Percentiles rank a stretch among this genome's conserved stretches.
Conservation (phyloP, 2,113 vertebrate genomes). For the Entomyzon cyanotis region DNA sequence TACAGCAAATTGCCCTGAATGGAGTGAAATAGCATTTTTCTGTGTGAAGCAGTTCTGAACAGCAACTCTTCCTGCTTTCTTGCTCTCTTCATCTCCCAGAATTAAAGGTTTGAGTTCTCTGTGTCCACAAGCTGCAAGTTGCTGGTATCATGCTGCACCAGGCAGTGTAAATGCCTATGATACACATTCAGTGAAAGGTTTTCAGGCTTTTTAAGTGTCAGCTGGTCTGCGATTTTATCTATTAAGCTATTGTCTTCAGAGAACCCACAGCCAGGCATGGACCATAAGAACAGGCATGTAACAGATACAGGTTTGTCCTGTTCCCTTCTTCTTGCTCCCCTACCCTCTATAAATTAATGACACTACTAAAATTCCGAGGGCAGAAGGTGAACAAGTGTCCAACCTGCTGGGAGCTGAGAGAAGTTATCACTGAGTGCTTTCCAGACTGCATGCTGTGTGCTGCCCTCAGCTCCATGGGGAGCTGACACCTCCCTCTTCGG, state of each 20-base stretch:
- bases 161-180: background rate
- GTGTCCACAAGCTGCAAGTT: background rate
- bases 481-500: background rate
- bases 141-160: background rate
- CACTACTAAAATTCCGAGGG: background rate
- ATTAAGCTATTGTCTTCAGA: background rate
- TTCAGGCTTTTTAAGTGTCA: background rate
- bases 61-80: background rate
- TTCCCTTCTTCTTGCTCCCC: slow-evolving; percentile 19
- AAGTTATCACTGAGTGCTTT: background rate
- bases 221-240: slow-evolving; percentile 26
- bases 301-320: slow-evolving; percentile 59
- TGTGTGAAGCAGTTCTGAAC: background rate
- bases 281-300: background rate
- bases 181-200: background rate
- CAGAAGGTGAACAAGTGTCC: background rate
- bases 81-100: background rate
- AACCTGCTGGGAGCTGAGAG: background rate
- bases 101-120: background rate
- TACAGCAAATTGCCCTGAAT: background rate
- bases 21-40: background rate
- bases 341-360: background rate
- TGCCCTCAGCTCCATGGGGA: background rate
- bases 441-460: background rate
- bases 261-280: background rate